A percentile compares a stretch with the other conserved stretches of the same genome.
phyloP scores from a whole-genome alignment of 2,888 invertebrate species.

The Mystacides longicornis region DNA sequence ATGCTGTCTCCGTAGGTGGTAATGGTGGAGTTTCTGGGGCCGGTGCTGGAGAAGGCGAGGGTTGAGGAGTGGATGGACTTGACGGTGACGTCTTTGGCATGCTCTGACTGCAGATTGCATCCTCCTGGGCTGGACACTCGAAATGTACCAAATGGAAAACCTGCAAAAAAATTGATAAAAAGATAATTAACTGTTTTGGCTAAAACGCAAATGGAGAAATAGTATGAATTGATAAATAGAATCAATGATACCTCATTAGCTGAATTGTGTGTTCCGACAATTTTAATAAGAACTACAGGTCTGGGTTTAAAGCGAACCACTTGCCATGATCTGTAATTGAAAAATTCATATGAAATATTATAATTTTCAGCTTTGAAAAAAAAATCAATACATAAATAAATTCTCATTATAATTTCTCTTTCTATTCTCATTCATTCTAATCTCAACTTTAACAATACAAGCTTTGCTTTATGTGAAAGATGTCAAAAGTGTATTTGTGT shows the following conservation, averaged over 20 bases:
- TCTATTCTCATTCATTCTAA: too few relatives aligned
- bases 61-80: constrained; percentile 18
- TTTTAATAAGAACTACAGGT: constrained; percentile 87
- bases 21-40: constrained; percentile 26
- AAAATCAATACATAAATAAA: too few relatives aligned
- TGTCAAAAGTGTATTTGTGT: too few relatives aligned
- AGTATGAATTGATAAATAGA: constrained; percentile 1
- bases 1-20: constrained; percentile 44
- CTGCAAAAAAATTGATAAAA: constrained; percentile 44
- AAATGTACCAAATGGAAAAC: constrained; percentile 98
- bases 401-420: too few relatives aligned
- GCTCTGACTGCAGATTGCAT: constrained; percentile 28
- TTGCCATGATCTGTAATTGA: constrained; percentile 77
- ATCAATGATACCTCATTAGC: constrained; percentile 75
- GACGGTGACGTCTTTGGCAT: constrained; percentile 3
- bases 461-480: too few relatives aligned
- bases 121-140: constrained; percentile 81
- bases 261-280: constrained; percentile 94
- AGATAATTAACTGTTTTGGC: too few relatives aligned
- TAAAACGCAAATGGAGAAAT: too few relatives aligned
- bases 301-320: constrained; percentile 74
- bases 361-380: not conserved
- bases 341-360: not conserved
- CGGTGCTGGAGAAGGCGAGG: constrained; percentile 29
- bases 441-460: too few relatives aligned